Evolutionary conservation across 2,888 invertebrate species (phyloP).

Genomic region (Caenorhabditis sinica): DNA sequence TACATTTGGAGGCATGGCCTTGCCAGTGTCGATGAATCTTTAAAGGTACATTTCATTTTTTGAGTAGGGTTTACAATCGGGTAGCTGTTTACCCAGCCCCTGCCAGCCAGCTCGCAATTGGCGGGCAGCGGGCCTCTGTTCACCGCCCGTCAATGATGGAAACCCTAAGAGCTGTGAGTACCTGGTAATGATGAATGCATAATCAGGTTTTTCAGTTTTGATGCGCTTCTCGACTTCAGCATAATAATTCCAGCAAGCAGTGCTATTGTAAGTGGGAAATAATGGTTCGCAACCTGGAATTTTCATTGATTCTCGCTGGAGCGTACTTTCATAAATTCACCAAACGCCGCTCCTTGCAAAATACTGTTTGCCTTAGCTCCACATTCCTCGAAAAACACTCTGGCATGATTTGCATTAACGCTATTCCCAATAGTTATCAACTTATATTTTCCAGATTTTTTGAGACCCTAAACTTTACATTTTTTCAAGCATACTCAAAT

Average conservation of each 20-base stretch:
- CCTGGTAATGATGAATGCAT: conserved; percentile 40
- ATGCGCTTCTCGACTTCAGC: conserved; percentile 29
- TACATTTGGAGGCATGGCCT: conserved; percentile 21
- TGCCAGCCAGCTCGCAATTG: no score
- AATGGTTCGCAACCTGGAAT: conserved; percentile 46
- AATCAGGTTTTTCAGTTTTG: conserved; percentile 33
- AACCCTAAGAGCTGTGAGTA: neutral
- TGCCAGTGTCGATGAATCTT: conserved; percentile 30
- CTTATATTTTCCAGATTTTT: conserved; percentile 26
- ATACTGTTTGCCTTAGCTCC: conserved; percentile 17
- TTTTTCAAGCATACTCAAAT: neutral
- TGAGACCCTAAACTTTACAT: conserved; percentile 11
- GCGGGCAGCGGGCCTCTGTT: no score
- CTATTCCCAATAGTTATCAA: conserved; percentile 45
- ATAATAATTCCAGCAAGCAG: conserved; percentile 7
- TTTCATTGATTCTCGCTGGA: no score
- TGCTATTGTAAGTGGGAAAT: conserved; percentile 16
- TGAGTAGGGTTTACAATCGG: no score
- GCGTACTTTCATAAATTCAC: neutral
- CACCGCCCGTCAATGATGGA: no score
- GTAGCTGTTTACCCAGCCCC: no score
- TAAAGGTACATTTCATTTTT: no score
- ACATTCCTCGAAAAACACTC: conserved; percentile 33
- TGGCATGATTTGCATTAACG: conserved; percentile 16
- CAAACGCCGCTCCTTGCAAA: conserved; percentile 19